phyloP scores from a whole-genome alignment of 1,140 invertebrate genomes.

The Zeugodacus cucurbitae region DNA sequence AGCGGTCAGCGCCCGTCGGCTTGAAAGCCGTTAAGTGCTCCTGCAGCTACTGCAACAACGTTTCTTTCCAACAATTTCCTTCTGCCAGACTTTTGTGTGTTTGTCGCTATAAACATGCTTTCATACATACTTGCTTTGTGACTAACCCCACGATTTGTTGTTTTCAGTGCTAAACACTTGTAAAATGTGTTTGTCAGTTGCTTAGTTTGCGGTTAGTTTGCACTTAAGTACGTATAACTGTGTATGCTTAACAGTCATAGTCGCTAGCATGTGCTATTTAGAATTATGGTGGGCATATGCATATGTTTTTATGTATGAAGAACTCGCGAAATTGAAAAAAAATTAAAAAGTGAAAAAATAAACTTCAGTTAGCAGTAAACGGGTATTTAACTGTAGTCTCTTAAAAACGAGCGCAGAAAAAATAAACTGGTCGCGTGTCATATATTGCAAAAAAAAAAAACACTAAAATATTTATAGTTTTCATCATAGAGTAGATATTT shows the following conservation, averaged over 20 bases:
- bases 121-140: not conserved
- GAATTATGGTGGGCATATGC: not conserved
- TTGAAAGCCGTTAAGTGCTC: conserved; percentile 34
- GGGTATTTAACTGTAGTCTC: not conserved
- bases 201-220: not conserved
- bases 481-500: too few relatives aligned
- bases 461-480: too few relatives aligned
- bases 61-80: not conserved
- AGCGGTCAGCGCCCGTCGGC: not conserved
- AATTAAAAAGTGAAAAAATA: not conserved
- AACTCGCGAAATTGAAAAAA: not conserved
- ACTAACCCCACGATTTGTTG: not conserved
- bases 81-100: not conserved
- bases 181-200: not conserved
- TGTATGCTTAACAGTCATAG: not conserved
- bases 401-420: not conserved
- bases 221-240: conserved; percentile 27
- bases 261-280: not conserved
- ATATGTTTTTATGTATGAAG: not conserved
- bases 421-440: not conserved
- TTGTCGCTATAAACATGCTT: too few relatives aligned
- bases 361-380: not conserved
- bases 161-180: conserved; percentile 8
- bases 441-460: not conserved
- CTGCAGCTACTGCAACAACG: conserved; percentile 15